Base-by-base conservation (phyloP, 2,113 vertebrate genomes). In the Vulpes vulpes region DNA sequence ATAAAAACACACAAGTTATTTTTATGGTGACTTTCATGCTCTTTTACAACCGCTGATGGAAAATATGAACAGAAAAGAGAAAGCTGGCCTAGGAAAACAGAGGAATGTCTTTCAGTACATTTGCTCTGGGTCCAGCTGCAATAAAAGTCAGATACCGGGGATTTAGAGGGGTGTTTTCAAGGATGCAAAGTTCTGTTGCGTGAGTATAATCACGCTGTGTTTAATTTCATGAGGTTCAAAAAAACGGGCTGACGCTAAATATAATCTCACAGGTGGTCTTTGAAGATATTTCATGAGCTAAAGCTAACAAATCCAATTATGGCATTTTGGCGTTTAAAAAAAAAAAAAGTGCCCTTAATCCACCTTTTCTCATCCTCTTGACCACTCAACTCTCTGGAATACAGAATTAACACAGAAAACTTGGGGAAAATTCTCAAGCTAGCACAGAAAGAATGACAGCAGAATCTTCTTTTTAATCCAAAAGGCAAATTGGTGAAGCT, bases 221-320 rank as follows among this genome's bases (percentile, higher is more conserved):
- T 96, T 80, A 65, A 96, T 96, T 84, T 95, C 30, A 73, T 22
- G 14, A 90, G 22, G 16, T 96, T 95, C 19, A 94, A 92, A 96
- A 78, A 60, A 64, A 62, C 55, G 57, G 96, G 64, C 43, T 91
- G 35, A 64, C 20, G 49, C 2, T 57, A 19, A 59, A 78, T 91
- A 90, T 57, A 65, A 90, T 78, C 53, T 92, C 89, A 73, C n/a
- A 92, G 57, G 89, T 32, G 85, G 43, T 78, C 76, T 94, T 49
- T 94, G 23, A 96, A 74, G 55, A 67, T 64, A 59, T 69, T 92
- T 93, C 74, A 71, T 57, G 49, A 96, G 22, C 71, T 83, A 73
- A 78, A 91, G 51, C 49, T 83, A 96, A 55, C 76, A 91, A 95
- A 90, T 93, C 67, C 80, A 95, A 92, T 96, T 96, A 96, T 9